Evolutionary conservation across 2,113 vertebrate species (phyloP), one percentile per base, ranked within the genome.

Genomic region (Nothocercus julius): DNA sequence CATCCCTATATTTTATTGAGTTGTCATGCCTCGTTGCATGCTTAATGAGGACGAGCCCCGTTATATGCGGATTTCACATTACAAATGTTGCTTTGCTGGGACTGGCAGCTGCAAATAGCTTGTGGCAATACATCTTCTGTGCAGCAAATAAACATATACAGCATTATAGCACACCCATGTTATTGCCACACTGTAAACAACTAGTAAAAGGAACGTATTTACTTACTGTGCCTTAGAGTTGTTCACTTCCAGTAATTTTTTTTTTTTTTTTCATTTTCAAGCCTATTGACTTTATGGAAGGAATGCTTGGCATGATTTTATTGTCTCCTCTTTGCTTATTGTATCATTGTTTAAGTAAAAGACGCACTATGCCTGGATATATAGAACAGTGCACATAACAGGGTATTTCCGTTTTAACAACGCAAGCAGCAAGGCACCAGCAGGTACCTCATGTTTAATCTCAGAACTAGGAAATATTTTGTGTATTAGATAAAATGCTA

Each of bases 161-260:
- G 34, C 38, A 28, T 93, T 86, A 92, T 68, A 95, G 88, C 54
- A 53, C 74, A 76, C 82, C 67, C 75, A 7, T 89, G 93, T 95
- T 92, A 95, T 95, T 95, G 88, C 93, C 91, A 89, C 81, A 4
- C 89, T 94, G 93, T 93, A 96, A 96, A 96, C 93, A 96, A 87
- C 94, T 95, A 96, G 88, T 95, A 95, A 97, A 94, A 92, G 56
- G 40, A 79, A 85, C 85, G 34, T 94, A 95, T 96, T 90, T 95
- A 89, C 86, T 92, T 93, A 90, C 89, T 89, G 68, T 97, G 92
- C 92, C 93, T 92, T 87, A 51, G 74, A 94, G 93, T 85, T 75
- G 83, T 91, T 93, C 40, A 28, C 62, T 85, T 42, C 54, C 40
- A 69, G 77, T 90, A 74, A 79, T 95, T 73, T 84, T 95, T 49